Base-by-base conservation (phyloP, 2,797 vertebrate genomes). In the Phrynocephalus forsythii region DNA sequence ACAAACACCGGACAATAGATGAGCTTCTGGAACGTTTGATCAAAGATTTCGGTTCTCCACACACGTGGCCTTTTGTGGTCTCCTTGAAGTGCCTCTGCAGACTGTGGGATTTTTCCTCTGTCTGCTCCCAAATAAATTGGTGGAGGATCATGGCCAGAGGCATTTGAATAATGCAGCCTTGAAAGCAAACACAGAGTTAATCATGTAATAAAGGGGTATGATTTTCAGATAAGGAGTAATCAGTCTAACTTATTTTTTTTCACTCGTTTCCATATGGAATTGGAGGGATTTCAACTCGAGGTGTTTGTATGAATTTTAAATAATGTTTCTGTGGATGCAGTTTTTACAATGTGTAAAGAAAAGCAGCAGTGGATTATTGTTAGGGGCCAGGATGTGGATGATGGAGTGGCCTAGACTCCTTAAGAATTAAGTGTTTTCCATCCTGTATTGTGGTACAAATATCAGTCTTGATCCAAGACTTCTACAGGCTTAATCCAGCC, bases 401-500 rank as follows among this genome's bases (percentile, higher is more conserved):
- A 72, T 69, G 80, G 91, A 86, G 89, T 89, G 83, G 93, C 13
- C 68, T 83, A 71, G 50, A 90, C 67, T 82, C n/a, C 52, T 71
- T 79, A 90, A 88, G 83, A 93, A 90, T 91, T 91, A 60, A 93
- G 30, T 26, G 4, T 92, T 85, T 95, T 93, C 89, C 86, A 93
- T 88, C 87, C 88, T 24, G 0, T 92, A 89, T 92, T 94, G 88
- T 89, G 92, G 79, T 77, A 71, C 5, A 71, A 93, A 86, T 88
- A 90, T 90, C 88, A 86, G 73, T 13, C 52, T 87, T 93, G 82
- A 91, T 13, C 89, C 90, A 92, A 93, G 94, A 92, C 82, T 85
- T 88, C 89, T 90, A 91, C 90, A 88, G 84, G 60, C 85, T 91
- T 93, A 94, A 95, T 91, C 92, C 90, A 91, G 13, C 56, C 78